phyloP scores from a whole-genome alignment of 2,113 vertebrate genomes.

The Mola mola region DNA sequence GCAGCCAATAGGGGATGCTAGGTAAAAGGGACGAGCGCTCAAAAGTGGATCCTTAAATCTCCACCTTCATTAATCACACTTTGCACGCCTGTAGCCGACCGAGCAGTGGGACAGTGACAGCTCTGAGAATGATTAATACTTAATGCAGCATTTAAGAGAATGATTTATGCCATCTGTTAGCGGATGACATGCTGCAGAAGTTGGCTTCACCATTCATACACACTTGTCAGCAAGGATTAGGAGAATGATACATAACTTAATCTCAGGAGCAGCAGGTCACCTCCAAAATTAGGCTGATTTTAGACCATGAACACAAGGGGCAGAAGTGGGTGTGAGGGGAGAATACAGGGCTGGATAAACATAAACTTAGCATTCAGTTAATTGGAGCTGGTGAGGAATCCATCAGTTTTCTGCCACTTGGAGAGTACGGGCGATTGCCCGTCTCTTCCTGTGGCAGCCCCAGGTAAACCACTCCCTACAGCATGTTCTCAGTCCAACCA shows the following conservation, averaged over 20 bases:
- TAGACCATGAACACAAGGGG: constrained; percentile 62
- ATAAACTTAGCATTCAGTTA: constrained; percentile 61
- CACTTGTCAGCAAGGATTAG: constrained; percentile 81
- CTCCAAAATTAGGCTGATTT: constrained; percentile 79
- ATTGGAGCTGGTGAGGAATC: constrained; percentile 44
- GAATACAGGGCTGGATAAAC: constrained; percentile 35
- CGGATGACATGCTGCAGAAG: constrained; percentile 73
- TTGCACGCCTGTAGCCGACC: constrained; percentile 69
- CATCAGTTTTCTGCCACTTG: constrained; percentile 38
- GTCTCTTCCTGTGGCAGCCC: not conserved
- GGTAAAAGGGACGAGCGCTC: constrained; percentile 62
- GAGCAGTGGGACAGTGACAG: constrained; percentile 78
- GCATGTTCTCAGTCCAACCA: too few relatives aligned
- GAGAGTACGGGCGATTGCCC: not conserved
- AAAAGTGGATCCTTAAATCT: constrained; percentile 72
- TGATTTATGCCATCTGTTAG: constrained; percentile 87
- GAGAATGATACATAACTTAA: constrained; percentile 82
- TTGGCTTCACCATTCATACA: constrained; percentile 72
- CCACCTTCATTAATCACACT: constrained; percentile 84
- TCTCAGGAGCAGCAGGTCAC: constrained; percentile 78
- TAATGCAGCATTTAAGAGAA: constrained; percentile 85
- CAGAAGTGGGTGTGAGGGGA: constrained; percentile 47
- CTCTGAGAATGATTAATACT: constrained; percentile 86
- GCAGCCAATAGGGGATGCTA: constrained; percentile 42
- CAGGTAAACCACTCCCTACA: too few relatives aligned